Evolutionary conservation across 2,888 invertebrate species (phyloP).

Genomic region (Lypha dubia): DNA sequence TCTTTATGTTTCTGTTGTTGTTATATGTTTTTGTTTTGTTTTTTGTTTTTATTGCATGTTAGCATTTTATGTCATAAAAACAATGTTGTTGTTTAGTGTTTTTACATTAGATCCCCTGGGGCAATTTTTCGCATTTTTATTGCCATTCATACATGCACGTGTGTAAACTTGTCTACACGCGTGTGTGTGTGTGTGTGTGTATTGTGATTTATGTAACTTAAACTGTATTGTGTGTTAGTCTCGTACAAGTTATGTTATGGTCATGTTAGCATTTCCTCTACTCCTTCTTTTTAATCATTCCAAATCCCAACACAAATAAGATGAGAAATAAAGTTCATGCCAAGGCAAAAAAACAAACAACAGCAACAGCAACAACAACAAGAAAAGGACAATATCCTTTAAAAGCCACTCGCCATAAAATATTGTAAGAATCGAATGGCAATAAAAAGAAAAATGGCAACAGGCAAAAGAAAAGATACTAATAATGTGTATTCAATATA

Average conservation of each 20-base stretch:
- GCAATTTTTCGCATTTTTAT: constrained; percentile 64
- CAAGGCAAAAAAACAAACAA: constrained; percentile 27
- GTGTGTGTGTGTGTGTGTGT: neutral
- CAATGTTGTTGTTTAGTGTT: constrained; percentile 67
- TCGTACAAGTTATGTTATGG: constrained; percentile 59
- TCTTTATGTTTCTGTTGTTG: neutral
- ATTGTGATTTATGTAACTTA: constrained; percentile 7
- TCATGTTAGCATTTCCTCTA: constrained; percentile 67
- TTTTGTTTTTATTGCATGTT: constrained; percentile 54
- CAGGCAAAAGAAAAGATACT: constrained; percentile 56
- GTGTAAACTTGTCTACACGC: too few relatives aligned
- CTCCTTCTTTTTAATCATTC: constrained; percentile 18
- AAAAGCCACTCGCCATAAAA: constrained; percentile 67
- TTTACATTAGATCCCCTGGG: constrained; percentile 68
- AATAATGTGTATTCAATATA: constrained; percentile 70
- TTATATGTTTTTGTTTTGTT: constrained; percentile 5
- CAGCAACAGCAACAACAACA: too few relatives aligned
- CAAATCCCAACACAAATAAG: constrained; percentile 16
- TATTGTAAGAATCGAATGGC: constrained; percentile 44
- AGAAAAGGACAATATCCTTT: constrained; percentile 66
- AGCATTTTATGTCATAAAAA: constrained; percentile 67
- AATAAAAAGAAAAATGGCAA: constrained; percentile 2
- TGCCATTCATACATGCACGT: neutral
- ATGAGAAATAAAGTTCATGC: constrained; percentile 39
- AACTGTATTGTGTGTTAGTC: constrained; percentile 6